These are phyloP conservation scores for Patella depressa DNA, from an alignment of 2,888 invertebrate species.

Conservation along the genomic window DNA sequence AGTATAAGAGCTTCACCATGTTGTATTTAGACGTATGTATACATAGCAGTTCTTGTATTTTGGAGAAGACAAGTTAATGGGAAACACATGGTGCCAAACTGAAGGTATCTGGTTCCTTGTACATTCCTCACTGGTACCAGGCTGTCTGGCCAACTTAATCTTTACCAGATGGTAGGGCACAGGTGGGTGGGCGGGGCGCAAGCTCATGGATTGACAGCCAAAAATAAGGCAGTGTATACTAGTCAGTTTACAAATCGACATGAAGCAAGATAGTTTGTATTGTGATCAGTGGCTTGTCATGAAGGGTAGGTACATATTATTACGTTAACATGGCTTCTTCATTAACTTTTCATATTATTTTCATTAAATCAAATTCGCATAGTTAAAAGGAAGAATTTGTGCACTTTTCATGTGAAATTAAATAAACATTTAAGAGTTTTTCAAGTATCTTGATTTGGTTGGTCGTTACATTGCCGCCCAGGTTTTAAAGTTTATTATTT, in stretches of 20 bases:
- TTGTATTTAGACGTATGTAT: neutral
- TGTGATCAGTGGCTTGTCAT: conserved; percentile 4
- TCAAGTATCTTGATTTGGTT: too few species aligned
- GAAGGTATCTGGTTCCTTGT: conserved; percentile 38
- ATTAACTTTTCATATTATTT: too few species aligned
- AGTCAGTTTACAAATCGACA: conserved; percentile 2
- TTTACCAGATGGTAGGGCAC: conserved; percentile 43
- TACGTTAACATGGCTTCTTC: too few species aligned
- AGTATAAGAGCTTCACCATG: too few species aligned
- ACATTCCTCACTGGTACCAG: conserved; percentile 54
- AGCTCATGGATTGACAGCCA: conserved; percentile 1
- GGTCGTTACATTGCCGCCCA: too few species aligned
- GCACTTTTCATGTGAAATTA: too few species aligned
- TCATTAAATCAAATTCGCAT: too few species aligned
- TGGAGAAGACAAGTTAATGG: neutral
- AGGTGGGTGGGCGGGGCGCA: conserved; percentile 27
- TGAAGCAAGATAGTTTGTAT: conserved; percentile 12
- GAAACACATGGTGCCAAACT: conserved; percentile 20
- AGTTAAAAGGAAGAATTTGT: too few species aligned
- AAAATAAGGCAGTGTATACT: neutral
- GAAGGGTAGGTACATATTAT: neutral
- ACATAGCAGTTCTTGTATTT: conserved; percentile 10
- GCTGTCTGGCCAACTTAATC: conserved; percentile 50
- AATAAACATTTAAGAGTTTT: too few species aligned
- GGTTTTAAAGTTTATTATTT: too few species aligned